Evolutionary conservation across 2,113 vertebrate genomes (phyloP).

Genomic region (Pangasianodon hypophthalmus): DNA sequence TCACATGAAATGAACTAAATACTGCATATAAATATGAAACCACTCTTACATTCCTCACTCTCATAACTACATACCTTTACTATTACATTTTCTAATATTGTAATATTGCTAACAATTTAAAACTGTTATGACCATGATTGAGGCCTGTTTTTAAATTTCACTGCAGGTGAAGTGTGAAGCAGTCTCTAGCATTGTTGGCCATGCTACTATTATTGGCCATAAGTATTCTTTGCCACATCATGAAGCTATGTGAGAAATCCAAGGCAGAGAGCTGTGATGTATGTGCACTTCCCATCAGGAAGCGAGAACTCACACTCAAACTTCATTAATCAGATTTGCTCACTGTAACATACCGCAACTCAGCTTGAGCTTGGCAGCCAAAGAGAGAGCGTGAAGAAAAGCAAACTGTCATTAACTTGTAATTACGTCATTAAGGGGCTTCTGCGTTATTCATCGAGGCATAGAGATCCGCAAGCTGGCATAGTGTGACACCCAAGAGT

Average conservation of each 20-base stretch:
- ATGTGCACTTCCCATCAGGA: conserved; percentile 36
- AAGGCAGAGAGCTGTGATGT: conserved; percentile 29
- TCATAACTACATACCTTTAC: background rate
- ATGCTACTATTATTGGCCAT: background rate
- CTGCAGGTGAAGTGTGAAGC: background rate
- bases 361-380: conserved; percentile 59
- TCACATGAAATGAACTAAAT: no score
- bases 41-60: no score
- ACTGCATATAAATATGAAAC: no score
- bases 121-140: background rate
- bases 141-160: background rate
- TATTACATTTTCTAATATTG: background rate
- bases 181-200: background rate
- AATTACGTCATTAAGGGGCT: conserved; percentile 72
- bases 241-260: conserved; percentile 38
- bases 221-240: conserved; percentile 14
- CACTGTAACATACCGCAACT: conserved; percentile 52
- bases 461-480: conserved; percentile 37
- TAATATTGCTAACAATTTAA: background rate
- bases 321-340: conserved; percentile 49
- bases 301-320: conserved; percentile 28
- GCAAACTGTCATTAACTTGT: conserved; percentile 73
- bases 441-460: conserved; percentile 54
- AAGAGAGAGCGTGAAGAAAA: conserved; percentile 48
- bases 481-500: conserved; percentile 40